A percentile compares a stretch with the other conserved stretches of the same genome.
Evolutionary conservation across 2,888 invertebrate species (phyloP).

Genomic region (Patella depressa): DNA sequence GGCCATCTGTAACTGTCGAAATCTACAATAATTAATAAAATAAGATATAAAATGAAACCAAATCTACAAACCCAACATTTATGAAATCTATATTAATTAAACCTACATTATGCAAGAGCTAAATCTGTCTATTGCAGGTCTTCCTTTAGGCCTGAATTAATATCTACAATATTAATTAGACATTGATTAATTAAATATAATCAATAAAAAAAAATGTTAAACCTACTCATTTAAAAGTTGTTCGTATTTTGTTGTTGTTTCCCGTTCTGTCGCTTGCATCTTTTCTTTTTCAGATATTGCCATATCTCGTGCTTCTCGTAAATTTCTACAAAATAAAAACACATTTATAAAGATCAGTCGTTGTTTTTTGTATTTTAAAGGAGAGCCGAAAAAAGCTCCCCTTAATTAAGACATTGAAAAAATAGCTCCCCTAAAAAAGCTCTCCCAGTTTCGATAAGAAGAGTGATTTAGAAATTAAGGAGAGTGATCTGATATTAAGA

Average conservation of each 20-base stretch:
- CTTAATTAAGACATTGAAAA: too few relatives aligned
- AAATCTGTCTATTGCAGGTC: too few relatives aligned
- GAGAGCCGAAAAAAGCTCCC: too few relatives aligned
- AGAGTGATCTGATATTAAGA: too few relatives aligned
- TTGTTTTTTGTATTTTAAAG: too few relatives aligned
- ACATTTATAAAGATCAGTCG: too few relatives aligned
- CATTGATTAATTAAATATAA: neutral
- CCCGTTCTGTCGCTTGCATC: slow-evolving; percentile 59
- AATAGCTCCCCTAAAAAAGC: too few relatives aligned
- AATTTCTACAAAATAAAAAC: slow-evolving; percentile 48
- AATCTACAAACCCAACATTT: neutral
- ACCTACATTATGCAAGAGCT: too few relatives aligned
- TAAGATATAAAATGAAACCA: neutral
- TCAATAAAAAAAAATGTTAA: slow-evolving; percentile 11
- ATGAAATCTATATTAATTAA: neutral
- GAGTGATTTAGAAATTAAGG: too few relatives aligned
- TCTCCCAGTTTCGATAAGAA: too few relatives aligned
- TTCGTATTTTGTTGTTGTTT: slow-evolving; percentile 65
- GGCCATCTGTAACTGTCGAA: slow-evolving; percentile 62
- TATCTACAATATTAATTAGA: neutral
- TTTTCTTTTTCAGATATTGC: slow-evolving; percentile 67
- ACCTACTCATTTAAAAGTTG: slow-evolving; percentile 66
- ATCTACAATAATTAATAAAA: slow-evolving; percentile 42
- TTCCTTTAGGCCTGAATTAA: too few relatives aligned
- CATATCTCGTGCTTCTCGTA: slow-evolving; percentile 68